Base-by-base conservation (phyloP, 2,888 invertebrate species). In the Eudemis profundana region DNA sequence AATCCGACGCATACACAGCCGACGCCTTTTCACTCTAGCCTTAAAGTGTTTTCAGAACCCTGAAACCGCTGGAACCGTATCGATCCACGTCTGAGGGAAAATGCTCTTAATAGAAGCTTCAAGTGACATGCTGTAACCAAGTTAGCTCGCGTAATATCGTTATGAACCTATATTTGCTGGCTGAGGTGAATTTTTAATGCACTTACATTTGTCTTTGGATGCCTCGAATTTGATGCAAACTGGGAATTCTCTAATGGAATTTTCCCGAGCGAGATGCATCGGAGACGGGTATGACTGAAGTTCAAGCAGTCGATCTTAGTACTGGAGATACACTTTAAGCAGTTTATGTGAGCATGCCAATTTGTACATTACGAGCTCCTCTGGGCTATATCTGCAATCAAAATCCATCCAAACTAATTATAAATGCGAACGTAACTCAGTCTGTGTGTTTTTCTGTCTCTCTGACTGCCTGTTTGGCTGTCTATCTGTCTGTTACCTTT, bases 81-180 rank as follows among this genome's bases (percentile, higher is more conserved):
- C 56, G 63, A 57, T 44, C 49, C 49, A 14, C 14, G 63, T 63
- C 56, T 63, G 42, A 49, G 42, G 21, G 23, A 59, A 68, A 65
- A 60, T 42, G 14, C 40, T 67, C 57, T 53, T 63, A 63, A 68
- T 68, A 60, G 53, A 59, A 57, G 23, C 21, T 54, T 46, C 47
- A 63, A 68, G 66, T 68, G 68, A 54, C 66, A 62, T 44, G 47
- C 66, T 53, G 49, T 49, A 50, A 56, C 56, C 12, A 12, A 17
- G 33, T 49, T 56, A 33, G 15, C 23, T 40, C n/a, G 17, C 3
- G 19, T 15, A 33, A 10, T 19, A 8, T 10, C 27, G 56, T 56
- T 49, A 63, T 56, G 56, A 47, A 27, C 44, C 15, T 21, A 51
- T 44, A 33, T 61, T 21, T 42, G 12, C 27, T 2, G 21, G 29